Conservation (phyloP, 2,113 vertebrate species). For the Ploceus nigricollis region DNA sequence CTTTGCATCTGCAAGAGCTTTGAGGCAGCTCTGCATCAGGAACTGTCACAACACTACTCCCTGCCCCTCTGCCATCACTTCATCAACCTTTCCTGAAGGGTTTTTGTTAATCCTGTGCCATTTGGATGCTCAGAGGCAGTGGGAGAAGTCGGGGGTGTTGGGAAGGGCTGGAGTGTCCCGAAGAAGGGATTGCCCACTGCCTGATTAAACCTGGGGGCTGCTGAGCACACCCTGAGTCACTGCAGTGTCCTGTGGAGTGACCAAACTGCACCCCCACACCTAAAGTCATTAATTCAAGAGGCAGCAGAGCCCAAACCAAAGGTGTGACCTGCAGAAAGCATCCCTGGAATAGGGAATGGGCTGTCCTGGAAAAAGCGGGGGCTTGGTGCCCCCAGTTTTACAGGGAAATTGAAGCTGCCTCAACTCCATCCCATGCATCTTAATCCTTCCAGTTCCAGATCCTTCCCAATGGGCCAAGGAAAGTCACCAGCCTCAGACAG, state of each 20-base stretch:
- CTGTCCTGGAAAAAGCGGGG: background rate
- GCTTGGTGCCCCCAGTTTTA: background rate
- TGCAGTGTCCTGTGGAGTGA: fast-evolving
- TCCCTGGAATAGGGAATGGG: background rate
- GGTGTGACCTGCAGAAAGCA: background rate
- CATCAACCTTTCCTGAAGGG: background rate
- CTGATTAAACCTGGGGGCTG: background rate
- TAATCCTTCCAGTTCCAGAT: background rate
- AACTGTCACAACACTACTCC: background rate
- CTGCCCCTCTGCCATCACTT: background rate
- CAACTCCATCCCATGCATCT: background rate
- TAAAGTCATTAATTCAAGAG: background rate
- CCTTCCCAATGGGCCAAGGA: background rate
- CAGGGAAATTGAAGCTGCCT: background rate
- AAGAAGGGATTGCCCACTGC: fast-evolving
- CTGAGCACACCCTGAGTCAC: background rate
- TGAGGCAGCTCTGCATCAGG: background rate
- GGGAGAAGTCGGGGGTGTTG: background rate
- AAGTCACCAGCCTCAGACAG: background rate
- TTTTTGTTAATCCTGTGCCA: background rate
- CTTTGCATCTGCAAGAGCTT: background rate
- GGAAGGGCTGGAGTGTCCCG: background rate
- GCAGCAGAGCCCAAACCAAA: background rate
- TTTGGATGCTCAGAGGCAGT: background rate
- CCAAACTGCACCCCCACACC: background rate